These are phyloP conservation scores for Eustalomyia histrio DNA, from an alignment of 2,888 invertebrate species.

Conservation along the genomic window DNA sequence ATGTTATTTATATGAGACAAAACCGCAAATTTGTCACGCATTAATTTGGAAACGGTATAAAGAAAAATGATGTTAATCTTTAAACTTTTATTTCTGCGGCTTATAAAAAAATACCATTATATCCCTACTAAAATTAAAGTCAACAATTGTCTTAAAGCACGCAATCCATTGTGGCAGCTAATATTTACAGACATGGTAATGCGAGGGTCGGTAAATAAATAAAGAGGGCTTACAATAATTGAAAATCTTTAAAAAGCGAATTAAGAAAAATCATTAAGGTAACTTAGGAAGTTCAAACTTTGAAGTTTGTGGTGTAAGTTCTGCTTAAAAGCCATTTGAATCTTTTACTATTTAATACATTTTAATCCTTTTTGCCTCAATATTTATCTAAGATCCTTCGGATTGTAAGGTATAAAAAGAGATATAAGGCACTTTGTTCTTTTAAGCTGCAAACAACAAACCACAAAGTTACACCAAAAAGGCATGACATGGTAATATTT, in stretches of 20 bases:
- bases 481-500: constrained; percentile 56
- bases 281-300: no score
- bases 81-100: constrained; percentile 12
- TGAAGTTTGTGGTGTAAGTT: no score
- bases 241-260: no score
- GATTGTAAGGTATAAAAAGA: background rate
- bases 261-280: no score
- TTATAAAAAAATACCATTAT: constrained; percentile 22
- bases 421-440: constrained; percentile 4
- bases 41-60: background rate
- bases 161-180: background rate
- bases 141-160: constrained; percentile 4
- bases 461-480: constrained; percentile 42
- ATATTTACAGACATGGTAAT: background rate
- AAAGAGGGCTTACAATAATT: no score
- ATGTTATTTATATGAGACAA: background rate
- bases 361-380: no score
- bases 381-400: background rate
- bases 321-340: no score
- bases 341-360: no score
- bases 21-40: background rate
- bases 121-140: background rate
- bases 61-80: constrained; percentile 30
- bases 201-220: background rate
- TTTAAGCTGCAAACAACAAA: constrained; percentile 12